Evolutionary conservation across 1,140 invertebrate genomes (phyloP), one percentile per base, ranked within the genome.

Genomic region (Anadara kagoshimensis): DNA sequence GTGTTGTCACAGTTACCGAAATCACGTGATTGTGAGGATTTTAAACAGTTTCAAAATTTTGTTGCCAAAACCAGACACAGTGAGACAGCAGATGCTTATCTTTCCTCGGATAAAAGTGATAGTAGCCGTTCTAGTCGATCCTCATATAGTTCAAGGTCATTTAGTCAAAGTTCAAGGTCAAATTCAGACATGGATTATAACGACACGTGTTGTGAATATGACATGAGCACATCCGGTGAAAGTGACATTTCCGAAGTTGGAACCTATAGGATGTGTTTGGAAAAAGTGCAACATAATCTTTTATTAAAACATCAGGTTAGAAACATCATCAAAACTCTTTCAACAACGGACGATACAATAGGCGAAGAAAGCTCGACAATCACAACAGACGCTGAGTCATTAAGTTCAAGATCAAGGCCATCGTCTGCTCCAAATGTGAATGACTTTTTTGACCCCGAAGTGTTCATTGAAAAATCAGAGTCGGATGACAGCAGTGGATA

Each of bases 221-320:
- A 85, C 68, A 69, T 85, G 54, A 83, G 82, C 66, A 79, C 83
- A 8, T 85, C 84, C 53, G 76, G 75, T 70, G 83, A 81, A 67
- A 78, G 80, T 68, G 79, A 83, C 26, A 69, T 78, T 24, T 58
- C 72, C 11, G 78, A 62, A 53, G 16, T 45, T 36, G 49, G 73
- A 70, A 36, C 29, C 54, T 85, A 85, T 62, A 78, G 80, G 18
- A 68, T 78, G 14, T 80, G 79, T 59, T 62, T 85, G 22, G 78
- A 80, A 41, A 84, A 84, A 74, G 78, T 84, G 5, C 76, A 80
- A 68, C 75, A 73, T 26, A 83, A 83, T 62, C 68, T 83, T 14
- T 76, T 75, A 68, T 63, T 83, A 22, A 81, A 82, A 68, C 74
- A 78, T 24, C 79, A 81, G 59, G 83, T 82, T 16, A 57, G 80